A percentile compares a stretch with the other conserved stretches of the same genome.
These are phyloP conservation scores for Chlamydotis undulata DNA, from an alignment of 2,113 vertebrate genomes.

Conservation along the genomic window DNA sequence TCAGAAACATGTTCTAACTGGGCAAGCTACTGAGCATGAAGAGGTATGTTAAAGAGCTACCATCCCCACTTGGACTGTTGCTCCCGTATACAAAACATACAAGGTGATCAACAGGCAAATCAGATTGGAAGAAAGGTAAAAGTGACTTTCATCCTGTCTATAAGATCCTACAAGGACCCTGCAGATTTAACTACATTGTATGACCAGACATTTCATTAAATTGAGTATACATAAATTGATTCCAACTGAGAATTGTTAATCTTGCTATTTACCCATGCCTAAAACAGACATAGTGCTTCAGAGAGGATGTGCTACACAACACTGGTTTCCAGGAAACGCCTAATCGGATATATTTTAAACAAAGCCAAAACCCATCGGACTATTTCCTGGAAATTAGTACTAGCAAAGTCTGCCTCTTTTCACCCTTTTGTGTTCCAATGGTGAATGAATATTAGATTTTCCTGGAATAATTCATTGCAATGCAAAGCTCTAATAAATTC, in stretches of 20 bases:
- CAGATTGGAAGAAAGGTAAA: background rate
- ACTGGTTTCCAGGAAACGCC: conserved; percentile 45
- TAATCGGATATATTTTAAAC: conserved; percentile 11
- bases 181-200: background rate
- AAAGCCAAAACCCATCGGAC: background rate
- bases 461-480: background rate
- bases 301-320: conserved; percentile 8
- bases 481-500: background rate
- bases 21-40: background rate
- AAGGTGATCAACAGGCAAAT: background rate
- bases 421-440: background rate
- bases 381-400: conserved; percentile 23
- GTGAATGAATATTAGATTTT: background rate
- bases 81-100: background rate
- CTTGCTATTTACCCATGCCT: background rate
- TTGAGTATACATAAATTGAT: background rate
- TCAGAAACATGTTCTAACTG: background rate
- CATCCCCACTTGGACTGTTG: background rate
- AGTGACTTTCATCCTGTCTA: background rate
- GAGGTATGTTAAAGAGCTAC: background rate
- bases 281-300: conserved; percentile 2
- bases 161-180: background rate
- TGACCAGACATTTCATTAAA: background rate
- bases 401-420: background rate
- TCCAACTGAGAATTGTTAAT: background rate